These are phyloP conservation scores for Bradypus variegatus DNA, from an alignment of 2,797 vertebrate genomes.

Conservation along the genomic window DNA sequence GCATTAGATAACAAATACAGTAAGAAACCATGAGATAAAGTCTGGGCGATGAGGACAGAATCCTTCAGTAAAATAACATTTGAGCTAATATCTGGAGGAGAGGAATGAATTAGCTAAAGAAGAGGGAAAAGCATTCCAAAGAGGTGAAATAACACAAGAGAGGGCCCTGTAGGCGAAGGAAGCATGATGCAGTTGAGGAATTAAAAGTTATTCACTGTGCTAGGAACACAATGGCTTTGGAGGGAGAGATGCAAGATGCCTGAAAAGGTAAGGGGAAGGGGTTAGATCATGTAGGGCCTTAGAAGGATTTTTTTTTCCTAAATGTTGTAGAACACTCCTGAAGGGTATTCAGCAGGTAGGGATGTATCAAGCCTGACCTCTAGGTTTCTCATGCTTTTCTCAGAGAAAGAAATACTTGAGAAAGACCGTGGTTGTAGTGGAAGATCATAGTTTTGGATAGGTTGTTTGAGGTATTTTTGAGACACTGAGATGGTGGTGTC, in stretches of 20 bases:
- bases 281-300: background rate
- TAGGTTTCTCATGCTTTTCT: background rate
- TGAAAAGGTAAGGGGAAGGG: background rate
- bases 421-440: background rate
- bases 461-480: background rate
- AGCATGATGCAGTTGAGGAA: background rate
- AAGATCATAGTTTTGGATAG: background rate
- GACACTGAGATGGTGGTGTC: background rate
- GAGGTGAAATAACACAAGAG: background rate
- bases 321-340: background rate
- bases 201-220: background rate
- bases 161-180: background rate
- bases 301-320: background rate
- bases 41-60: background rate
- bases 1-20: background rate
- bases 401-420: background rate
- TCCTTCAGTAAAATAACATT: background rate
- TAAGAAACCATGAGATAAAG: background rate
- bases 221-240: background rate
- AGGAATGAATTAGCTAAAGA: conserved; percentile 5
- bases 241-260: background rate
- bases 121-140: background rate
- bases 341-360: background rate
- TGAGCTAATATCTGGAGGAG: background rate
- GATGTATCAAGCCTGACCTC: background rate